phyloP scores from a whole-genome alignment of 2,113 vertebrate species.

The Sebastes schlegelii region DNA sequence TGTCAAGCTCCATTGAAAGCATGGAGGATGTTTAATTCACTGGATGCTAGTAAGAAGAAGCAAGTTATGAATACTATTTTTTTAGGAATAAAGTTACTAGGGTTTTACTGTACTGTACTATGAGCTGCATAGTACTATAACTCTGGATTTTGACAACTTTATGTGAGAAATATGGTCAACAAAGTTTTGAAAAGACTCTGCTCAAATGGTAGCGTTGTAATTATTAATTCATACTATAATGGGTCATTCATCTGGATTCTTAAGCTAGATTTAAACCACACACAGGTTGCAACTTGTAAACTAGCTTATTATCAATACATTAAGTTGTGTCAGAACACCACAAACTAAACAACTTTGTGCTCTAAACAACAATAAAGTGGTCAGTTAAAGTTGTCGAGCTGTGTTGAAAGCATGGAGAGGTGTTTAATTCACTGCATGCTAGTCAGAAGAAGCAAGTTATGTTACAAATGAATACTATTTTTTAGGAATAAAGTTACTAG shows the following conservation, averaged over 20 bases:
- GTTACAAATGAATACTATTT: too few relatives aligned
- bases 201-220: not conserved
- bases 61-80: too few relatives aligned
- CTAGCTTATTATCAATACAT: too few relatives aligned
- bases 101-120: not conserved
- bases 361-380: not conserved
- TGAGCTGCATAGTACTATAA: not conserved
- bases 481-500: not conserved
- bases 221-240: not conserved
- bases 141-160: not conserved
- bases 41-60: too few relatives aligned
- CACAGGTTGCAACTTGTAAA: not conserved
- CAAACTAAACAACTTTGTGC: too few relatives aligned
- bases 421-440: not conserved
- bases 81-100: not conserved
- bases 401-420: not conserved
- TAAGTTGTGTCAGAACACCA: slow-evolving; percentile 3
- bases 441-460: too few relatives aligned
- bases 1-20: too few relatives aligned
- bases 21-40: too few relatives aligned
- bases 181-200: not conserved
- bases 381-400: not conserved
- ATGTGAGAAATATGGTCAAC: not conserved
- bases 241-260: not conserved
- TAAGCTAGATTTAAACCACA: not conserved